Percentiles rank a stretch among this genome's conserved stretches.
Conservation (phyloP, 2,797 vertebrate genomes). For the Rhabdophis nuchalis region DNA sequence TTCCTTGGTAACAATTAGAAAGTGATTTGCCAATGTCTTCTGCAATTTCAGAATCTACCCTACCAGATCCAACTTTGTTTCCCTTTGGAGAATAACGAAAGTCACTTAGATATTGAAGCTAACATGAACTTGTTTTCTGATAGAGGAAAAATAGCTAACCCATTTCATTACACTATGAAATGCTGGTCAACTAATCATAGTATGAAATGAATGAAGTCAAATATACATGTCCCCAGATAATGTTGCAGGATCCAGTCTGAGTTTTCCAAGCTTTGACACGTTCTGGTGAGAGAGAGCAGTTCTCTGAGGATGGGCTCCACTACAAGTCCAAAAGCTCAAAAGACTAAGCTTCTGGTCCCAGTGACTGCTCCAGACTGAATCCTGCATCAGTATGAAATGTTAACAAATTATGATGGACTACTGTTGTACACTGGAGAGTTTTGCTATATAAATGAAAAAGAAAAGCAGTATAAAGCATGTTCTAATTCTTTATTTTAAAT, state of each 20-base stretch:
- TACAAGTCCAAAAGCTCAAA: neutral
- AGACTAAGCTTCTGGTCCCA: neutral
- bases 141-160: neutral
- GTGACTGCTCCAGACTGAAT: neutral
- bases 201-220: neutral
- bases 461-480: neutral
- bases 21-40: neutral
- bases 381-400: neutral
- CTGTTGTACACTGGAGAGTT: neutral
- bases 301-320: neutral
- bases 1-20: neutral
- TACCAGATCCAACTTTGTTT: neutral
- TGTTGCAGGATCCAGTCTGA: neutral
- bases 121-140: neutral
- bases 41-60: neutral
- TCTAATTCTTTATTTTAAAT: neutral
- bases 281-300: neutral
- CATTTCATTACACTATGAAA: neutral
- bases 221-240: neutral
- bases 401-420: neutral
- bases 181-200: neutral
- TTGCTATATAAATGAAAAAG: neutral
- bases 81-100: neutral
- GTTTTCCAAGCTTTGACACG: neutral
- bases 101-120: neutral